Conservation (phyloP, 37 sponge, comb jelly and placozoan genomes). For the Eunapius fragilis region DNA sequence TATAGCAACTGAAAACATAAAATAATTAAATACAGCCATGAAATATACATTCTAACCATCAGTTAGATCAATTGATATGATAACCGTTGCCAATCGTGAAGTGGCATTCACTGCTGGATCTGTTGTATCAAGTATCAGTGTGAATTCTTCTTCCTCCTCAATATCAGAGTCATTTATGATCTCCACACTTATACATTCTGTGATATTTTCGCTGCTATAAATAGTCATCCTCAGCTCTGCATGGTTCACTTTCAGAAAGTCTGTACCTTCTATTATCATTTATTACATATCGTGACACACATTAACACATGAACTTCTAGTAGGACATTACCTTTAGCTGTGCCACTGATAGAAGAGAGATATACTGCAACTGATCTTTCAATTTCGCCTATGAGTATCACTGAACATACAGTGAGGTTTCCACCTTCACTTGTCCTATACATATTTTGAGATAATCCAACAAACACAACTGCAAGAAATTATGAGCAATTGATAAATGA, state of each 20-base stretch:
- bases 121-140: too few relatives aligned
- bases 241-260: not conserved
- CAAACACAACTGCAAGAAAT: not conserved
- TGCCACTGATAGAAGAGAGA: not conserved
- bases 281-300: too few relatives aligned
- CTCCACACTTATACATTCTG: not conserved
- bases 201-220: not conserved
- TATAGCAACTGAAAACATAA: not conserved
- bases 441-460: not conserved
- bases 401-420: not conserved
- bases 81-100: too few relatives aligned
- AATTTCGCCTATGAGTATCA: not conserved
- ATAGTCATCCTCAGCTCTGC: not conserved
- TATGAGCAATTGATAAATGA: not conserved
- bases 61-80: too few relatives aligned
- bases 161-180: not conserved
- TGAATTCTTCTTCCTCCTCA: too few relatives aligned
- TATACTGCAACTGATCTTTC: not conserved
- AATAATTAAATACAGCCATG: too few relatives aligned
- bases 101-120: too few relatives aligned
- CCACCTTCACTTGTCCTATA: not conserved
- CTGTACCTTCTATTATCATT: not conserved
- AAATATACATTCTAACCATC: too few relatives aligned
- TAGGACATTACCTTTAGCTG: not conserved
- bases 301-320: not conserved